Evolutionary conservation across 2,113 vertebrate species (phyloP).

Genomic region (Oreochromis spilurus): DNA sequence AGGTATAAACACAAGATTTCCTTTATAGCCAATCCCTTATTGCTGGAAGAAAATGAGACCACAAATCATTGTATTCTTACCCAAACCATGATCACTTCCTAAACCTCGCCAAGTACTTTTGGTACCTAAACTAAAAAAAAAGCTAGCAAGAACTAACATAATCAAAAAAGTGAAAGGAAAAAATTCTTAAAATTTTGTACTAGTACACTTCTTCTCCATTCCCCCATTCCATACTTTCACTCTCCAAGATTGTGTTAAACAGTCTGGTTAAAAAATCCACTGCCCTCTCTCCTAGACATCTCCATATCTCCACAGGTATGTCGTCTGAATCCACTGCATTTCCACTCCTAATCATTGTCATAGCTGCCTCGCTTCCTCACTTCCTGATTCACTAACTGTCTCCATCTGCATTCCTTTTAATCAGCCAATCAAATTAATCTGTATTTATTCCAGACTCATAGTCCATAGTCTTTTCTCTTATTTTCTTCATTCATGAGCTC

Average conservation of each 20-base stretch:
- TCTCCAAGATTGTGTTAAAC: background rate
- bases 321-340: background rate
- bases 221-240: background rate
- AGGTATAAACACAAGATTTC: background rate
- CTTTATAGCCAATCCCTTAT: background rate
- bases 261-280: background rate
- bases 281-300: background rate
- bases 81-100: accelerated
- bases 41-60: background rate
- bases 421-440: background rate
- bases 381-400: background rate
- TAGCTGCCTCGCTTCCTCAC: background rate
- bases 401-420: background rate
- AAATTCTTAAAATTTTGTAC: background rate
- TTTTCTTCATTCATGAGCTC: background rate
- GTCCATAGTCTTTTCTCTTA: background rate
- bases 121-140: background rate
- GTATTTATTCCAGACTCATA: background rate
- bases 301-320: background rate
- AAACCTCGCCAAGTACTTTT: background rate
- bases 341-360: background rate
- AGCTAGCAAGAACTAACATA: background rate
- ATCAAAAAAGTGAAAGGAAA: background rate
- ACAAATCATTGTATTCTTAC: background rate
- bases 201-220: background rate